Evolutionary conservation across 2,113 vertebrate genomes (phyloP).

Genomic region (Anolis carolinensis): DNA sequence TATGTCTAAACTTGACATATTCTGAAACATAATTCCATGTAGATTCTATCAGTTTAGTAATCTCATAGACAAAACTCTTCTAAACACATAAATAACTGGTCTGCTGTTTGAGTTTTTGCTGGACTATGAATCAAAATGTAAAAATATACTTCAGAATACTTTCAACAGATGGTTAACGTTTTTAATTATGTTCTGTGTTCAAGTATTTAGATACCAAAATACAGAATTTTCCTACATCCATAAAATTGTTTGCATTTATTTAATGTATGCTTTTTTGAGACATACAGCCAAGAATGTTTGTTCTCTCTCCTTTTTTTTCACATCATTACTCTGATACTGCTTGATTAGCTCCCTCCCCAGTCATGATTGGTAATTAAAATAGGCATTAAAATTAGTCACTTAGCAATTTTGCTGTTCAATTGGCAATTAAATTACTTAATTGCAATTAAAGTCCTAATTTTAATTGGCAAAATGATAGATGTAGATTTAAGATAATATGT

Average conservation of each 20-base stretch:
- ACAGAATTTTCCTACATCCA: conserved; percentile 59
- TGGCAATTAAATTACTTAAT: conserved; percentile 98
- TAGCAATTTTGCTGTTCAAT: conserved; percentile 96
- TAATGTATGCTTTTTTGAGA: conserved; percentile 76
- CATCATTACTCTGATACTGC: conserved; percentile 86
- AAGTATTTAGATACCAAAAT: conserved; percentile 51
- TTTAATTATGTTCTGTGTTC: conserved; percentile 38
- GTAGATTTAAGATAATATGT: conserved; percentile 91
- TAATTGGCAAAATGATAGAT: conserved; percentile 93
- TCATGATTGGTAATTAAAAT: conserved; percentile 97
- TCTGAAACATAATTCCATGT: background rate
- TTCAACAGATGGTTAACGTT: conserved; percentile 15
- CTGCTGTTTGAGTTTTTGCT: conserved; percentile 11
- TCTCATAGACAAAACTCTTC: conserved; percentile 2
- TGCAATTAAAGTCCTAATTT: conserved; percentile 94
- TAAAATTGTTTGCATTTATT: conserved; percentile 79
- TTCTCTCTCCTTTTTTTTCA: conserved; percentile 76
- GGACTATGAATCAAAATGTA: background rate
- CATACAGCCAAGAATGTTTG: conserved; percentile 78
- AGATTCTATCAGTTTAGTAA: background rate
- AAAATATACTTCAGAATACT: background rate
- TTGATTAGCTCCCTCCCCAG: conserved; percentile 91
- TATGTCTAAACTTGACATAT: background rate
- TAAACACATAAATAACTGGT: conserved; percentile 36
- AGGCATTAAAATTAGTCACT: conserved; percentile 95